Evolutionary conservation across 2,797 vertebrate species (phyloP).

Genomic region (Lacerta bilineata): DNA sequence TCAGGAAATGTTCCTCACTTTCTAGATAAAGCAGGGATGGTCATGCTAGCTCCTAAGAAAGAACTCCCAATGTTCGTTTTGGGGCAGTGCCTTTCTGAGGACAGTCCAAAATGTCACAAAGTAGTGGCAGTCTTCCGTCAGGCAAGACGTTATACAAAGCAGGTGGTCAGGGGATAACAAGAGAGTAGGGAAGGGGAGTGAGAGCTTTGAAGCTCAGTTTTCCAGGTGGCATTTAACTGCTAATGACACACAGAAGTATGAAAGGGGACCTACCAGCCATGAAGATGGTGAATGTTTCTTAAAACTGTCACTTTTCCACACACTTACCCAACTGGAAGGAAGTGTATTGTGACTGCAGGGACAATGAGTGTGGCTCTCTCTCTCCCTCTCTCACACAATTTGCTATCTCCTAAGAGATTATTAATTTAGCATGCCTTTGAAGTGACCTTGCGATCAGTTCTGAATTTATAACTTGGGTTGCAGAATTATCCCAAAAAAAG

Average conservation of each 20-base stretch:
- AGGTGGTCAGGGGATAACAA: too few species aligned
- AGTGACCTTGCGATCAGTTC: not conserved
- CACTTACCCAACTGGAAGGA: slow-evolving; percentile 8
- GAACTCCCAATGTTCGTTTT: not conserved
- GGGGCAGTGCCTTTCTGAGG: not conserved
- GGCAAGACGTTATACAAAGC: too few species aligned
- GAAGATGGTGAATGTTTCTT: not conserved
- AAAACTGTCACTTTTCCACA: not conserved
- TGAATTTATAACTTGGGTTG: not conserved
- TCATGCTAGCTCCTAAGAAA: not conserved
- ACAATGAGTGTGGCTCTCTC: not conserved
- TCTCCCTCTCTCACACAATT: too few species aligned
- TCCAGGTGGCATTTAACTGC: not conserved
- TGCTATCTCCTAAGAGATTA: not conserved
- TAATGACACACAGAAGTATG: too few species aligned
- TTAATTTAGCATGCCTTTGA: not conserved
- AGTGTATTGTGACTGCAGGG: not conserved
- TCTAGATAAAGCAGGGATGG: too few species aligned
- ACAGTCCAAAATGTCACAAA: not conserved
- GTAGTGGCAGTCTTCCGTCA: too few species aligned
- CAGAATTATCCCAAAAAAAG: not conserved
- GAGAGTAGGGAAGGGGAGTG: not conserved
- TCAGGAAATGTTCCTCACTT: not conserved
- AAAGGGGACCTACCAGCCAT: not conserved
- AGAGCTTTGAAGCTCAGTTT: not conserved